Base-by-base conservation (phyloP, 2,888 invertebrate species). In the Parelbella ahira region DNA sequence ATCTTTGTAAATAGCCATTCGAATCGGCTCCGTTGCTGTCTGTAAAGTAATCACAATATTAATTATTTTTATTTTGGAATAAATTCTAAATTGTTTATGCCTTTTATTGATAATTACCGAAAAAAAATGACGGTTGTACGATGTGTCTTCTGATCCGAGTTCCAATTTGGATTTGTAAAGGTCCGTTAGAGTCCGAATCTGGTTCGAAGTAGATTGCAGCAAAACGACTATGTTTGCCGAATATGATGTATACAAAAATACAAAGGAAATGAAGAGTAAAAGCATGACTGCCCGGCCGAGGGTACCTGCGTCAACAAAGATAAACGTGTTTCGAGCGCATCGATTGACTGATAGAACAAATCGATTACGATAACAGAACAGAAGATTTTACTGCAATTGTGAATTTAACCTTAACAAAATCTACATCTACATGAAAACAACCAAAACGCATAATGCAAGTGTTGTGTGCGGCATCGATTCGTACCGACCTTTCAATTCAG, bases 141-240 rank as follows among this genome's bases (percentile, higher is more conserved):
- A 79, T 0, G 89, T 88, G 53, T 93, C 91, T 60, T 93, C 90
- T 0, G 90, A 90, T 0, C 91, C 93, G n/a, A 93, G 68, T 47
- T 89, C 88, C 4, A 93, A 59, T 11, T 90, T 89, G 2, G 93
- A 93, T 45, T 90, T 79, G 1, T 91, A 68, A n/a, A 94, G 76
- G 62, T 93, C 92, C 0, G 80, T 54, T 0, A 92, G 60, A 0
- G 91, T 91, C 48, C 86, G 82, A 33, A 94, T 92, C 49, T 90
- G 90, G 28, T 88, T 88, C 0, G 93, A 92, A 1, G 91, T 91
- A 0, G 93, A 91, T 62, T 93, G 93, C 6, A 93, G 74, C 7
- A 93, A 65, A 0, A 91, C 92, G 0, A 93, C 93, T 30, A 93
- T 93, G 59, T 91, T 92, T 2, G 93, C 93, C 0, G 93, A 91